Conservation (phyloP, 53 echinoderm and acorn worm species). For the Mesocentrotus franciscanus region DNA sequence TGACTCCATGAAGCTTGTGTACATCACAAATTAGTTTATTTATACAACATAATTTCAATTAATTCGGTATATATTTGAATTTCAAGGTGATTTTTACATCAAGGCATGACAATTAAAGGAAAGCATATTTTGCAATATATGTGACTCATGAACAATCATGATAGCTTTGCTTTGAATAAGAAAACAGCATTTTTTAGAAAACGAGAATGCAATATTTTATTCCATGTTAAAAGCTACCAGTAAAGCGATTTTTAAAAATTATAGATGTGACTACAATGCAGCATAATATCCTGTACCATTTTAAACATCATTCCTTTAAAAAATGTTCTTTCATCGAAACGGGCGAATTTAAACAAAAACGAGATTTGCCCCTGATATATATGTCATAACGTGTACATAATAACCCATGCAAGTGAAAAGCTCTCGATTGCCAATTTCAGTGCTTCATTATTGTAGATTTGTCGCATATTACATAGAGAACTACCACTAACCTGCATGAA, state of each 20-base stretch:
- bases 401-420: not conserved
- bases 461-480: not conserved
- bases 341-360: not conserved
- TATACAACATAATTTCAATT: conserved; percentile 1
- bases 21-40: conserved; percentile 30
- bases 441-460: not conserved
- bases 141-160: not conserved
- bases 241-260: not conserved
- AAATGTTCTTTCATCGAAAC: not conserved
- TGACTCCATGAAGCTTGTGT: not conserved
- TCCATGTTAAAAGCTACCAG: not conserved
- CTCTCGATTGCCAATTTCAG: not conserved
- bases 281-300: conserved; percentile 26
- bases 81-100: conserved; percentile 43
- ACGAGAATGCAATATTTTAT: not conserved
- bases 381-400: too few relatives aligned
- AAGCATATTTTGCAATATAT: not conserved
- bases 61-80: conserved; percentile 31
- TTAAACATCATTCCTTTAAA: not conserved
- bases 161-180: not conserved
- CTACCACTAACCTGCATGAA: conserved; percentile 13
- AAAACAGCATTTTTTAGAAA: not conserved
- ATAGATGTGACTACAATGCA: not conserved
- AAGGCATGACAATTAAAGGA: conserved; percentile 24
- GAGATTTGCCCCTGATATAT: not conserved